phyloP scores from a whole-genome alignment of 2,113 vertebrate species.

The Piprites chloris region DNA sequence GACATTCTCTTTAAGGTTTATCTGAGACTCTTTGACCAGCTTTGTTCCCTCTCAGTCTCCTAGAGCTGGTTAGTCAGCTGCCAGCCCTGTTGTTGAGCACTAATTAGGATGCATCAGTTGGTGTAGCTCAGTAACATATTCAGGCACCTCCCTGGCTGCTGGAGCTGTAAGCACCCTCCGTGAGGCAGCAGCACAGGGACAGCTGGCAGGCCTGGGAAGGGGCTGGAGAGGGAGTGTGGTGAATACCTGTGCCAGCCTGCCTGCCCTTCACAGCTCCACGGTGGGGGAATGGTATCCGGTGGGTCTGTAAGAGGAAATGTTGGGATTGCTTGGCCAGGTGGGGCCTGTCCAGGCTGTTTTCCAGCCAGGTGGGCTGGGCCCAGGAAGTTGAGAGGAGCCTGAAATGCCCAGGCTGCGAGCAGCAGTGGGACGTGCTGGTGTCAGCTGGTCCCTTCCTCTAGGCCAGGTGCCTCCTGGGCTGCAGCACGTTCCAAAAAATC shows the following conservation, averaged over 20 bases:
- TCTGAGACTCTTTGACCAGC: not conserved
- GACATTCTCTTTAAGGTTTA: not conserved
- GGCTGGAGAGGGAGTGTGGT: not conserved
- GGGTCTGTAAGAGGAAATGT: not conserved
- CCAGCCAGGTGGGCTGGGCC: accelerated
- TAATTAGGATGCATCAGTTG: not conserved
- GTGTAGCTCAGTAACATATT: not conserved
- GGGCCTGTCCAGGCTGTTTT: not conserved
- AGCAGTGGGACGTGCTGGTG: not conserved
- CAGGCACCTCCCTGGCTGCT: not conserved
- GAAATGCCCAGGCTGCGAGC: accelerated
- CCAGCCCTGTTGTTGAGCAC: not conserved
- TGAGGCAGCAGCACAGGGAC: not conserved
- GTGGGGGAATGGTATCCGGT: not conserved
- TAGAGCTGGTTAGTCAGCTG: not conserved
- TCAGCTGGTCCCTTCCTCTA: not conserved
- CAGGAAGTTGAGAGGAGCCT: not conserved
- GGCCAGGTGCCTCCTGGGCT: not conserved
- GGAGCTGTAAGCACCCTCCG: not conserved
- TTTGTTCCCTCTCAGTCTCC: not conserved
- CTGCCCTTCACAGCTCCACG: not conserved
- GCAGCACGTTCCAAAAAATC: not conserved
- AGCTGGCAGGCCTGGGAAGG: not conserved
- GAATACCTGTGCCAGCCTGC: not conserved
- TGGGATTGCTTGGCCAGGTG: not conserved